A percentile compares a stretch with the other conserved stretches of the same genome.
Conservation (phyloP, 1,140 invertebrate species). For the Temnothorax longispinosus region DNA sequence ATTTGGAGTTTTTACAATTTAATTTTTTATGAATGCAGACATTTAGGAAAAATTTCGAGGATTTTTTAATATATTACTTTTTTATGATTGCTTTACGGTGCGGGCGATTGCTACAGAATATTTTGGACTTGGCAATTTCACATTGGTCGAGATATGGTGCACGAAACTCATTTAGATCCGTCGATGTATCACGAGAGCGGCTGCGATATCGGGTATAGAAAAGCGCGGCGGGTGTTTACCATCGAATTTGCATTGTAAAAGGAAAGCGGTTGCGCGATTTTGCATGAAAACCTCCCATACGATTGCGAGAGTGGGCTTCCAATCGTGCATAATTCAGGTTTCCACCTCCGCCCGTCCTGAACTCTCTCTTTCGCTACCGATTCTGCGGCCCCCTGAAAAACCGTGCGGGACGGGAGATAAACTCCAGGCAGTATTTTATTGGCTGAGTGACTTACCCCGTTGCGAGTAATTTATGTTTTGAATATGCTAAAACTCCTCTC, state of each 20-base stretch:
- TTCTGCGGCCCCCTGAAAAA: slow-evolving; percentile 10
- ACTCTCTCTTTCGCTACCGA: slow-evolving; percentile 1
- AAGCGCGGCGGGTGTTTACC: slow-evolving; percentile 59
- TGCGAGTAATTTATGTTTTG: slow-evolving; percentile 83
- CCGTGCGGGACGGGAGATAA: slow-evolving; percentile 74
- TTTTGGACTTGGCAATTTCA: slow-evolving; percentile 38
- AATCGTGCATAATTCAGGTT: slow-evolving; percentile 75
- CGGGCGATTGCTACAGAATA: neutral
- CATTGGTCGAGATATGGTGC: neutral
- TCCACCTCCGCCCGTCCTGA: slow-evolving; percentile 29
- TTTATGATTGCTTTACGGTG: neutral
- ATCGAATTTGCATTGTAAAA: slow-evolving; percentile 75
- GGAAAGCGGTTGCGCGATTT: slow-evolving; percentile 67
- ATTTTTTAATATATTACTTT: neutral
- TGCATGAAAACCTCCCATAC: slow-evolving; percentile 62
- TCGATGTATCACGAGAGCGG: slow-evolving; percentile 33
- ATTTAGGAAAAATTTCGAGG: neutral
- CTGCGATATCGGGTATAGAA: slow-evolving; percentile 54
- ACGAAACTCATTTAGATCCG: slow-evolving; percentile 52
- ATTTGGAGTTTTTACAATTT: neutral
- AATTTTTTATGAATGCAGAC: neutral
- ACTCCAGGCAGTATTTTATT: slow-evolving; percentile 81
- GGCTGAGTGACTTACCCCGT: slow-evolving; percentile 80
- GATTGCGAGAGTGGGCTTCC: slow-evolving; percentile 53
- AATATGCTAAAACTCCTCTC: slow-evolving; percentile 83